Base-by-base conservation (phyloP, 2,797 vertebrate species). In the Tympanoctomys barrerae region DNA sequence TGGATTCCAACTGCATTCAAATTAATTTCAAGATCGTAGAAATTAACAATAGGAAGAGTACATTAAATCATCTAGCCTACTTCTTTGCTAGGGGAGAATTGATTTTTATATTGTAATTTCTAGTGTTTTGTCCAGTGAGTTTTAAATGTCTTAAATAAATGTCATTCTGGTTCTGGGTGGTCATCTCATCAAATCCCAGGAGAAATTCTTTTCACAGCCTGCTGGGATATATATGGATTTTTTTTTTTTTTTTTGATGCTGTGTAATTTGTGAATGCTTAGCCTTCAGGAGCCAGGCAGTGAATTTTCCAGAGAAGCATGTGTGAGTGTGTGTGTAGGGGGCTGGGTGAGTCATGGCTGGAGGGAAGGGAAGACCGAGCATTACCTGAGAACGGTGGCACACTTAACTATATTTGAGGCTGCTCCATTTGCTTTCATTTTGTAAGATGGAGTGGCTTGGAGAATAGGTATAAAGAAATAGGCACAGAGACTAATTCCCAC, bases 1-100 rank as follows among this genome's bases (percentile, higher is more conserved):
- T 96, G 77, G 90, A 97, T 97, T 97, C 94, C 12, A 79, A 96
- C 79, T 97, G 87, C 93, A 97, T 97, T 97, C 86, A 97, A 97
- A 97, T 97, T 97, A 97, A 96, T 97, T 90, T 97, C 78, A 87
- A 86, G 78, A 95, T 91, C 81, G 71, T 88, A 90, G 97, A 97
- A 95, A 97, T 97, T 97, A 97, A 93, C 89, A 96, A 77, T 80
- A 87, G 82, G 81, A 91, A 91, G 95, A 54, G 91, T 81, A 88
- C 87, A 90, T 97, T 97, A 96, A 97, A 96, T 97, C 91, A 95
- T 52, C 26, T 91, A 54, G 66, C 87, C 84, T 82, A 66, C 95
- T 96, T 94, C 84, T 96, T 91, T 84, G 87, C 89, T 71, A 52
- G 39, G 28, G 52, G 80, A 88, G 39, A 94, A 97, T 91, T 94